A percentile compares a stretch with the other conserved stretches of the same genome.
Conservation (phyloP, 2,888 invertebrate genomes). For the Apodemia hepburni region DNA sequence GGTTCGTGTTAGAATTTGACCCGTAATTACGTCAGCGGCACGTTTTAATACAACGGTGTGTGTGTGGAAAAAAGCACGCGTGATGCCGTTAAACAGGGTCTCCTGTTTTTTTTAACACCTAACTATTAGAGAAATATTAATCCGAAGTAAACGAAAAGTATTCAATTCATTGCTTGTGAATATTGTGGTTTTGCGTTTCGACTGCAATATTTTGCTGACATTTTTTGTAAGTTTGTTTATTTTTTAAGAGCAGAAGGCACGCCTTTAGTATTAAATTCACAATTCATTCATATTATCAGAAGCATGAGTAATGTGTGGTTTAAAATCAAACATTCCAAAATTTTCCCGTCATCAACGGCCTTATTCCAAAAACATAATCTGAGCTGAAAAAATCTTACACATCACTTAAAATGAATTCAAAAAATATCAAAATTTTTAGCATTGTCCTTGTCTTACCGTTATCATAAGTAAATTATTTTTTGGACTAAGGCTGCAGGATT, state of each 20-base stretch:
- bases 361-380: background rate
- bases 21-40: no score
- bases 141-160: no score
- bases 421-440: background rate
- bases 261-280: background rate
- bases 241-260: no score
- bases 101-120: no score
- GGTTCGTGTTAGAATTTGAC: background rate
- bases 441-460: no score
- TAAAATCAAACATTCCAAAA: constrained; percentile 14
- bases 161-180: no score
- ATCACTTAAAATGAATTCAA: background rate
- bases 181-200: no score
- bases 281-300: background rate
- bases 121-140: no score
- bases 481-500: background rate
- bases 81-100: background rate
- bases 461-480: background rate
- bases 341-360: background rate
- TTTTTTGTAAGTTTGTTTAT: no score
- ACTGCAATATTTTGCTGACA: no score
- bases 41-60: background rate
- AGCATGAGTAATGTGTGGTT: background rate
- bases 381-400: background rate
- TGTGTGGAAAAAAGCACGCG: background rate